Base-by-base conservation (phyloP, 2,797 vertebrate species). In the Siniperca undulata region DNA sequence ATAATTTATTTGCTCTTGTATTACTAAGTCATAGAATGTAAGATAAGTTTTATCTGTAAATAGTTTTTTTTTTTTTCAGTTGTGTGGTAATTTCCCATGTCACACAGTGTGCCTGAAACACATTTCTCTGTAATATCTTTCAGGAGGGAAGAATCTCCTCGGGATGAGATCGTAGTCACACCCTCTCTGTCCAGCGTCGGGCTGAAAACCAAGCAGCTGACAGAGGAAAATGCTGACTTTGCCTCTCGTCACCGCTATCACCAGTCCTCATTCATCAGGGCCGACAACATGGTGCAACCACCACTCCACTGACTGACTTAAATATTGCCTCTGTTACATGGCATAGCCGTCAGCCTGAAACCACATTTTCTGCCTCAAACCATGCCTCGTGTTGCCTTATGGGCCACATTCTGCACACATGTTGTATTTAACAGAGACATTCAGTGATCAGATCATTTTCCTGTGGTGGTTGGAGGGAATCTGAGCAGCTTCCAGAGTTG, bases 171-270 rank as follows among this genome's bases (percentile, higher is more conserved):
- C 0, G 92, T 99, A 72, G 89, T 98, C 94, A 97, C 98, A 0
- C 97, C 97, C 0, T 95, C 97, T 89, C 93, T 97, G 89, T 94
- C 93, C 2, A 92, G 91, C 72, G 95, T 99, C 27, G 97, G 96
- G 74, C 93, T 97, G 95, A 95, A 96, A 94, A 99, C 97, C 91
- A 97, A 94, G 40, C 98, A 99, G 93, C 95, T 99, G 90, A 99
- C 98, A 0, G 95, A 99, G 91, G 98, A 99, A 93, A 99, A 99
- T 1, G 81, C 93, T 1, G 99, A 99, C 94, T 99, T 99, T 1
- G 97, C 98, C 76, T 95, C 96, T 0, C 96, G 98, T 53, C 97
- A 97, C 84, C 97, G 96, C 67, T 97, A 96, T 83, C 99, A 99
- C 93, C 97, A 96, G 69, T 98, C 97, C 56, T 99, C 96, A 0